Evolutionary conservation across 2,113 vertebrate genomes (phyloP).

Genomic region (Scatophagus argus): DNA sequence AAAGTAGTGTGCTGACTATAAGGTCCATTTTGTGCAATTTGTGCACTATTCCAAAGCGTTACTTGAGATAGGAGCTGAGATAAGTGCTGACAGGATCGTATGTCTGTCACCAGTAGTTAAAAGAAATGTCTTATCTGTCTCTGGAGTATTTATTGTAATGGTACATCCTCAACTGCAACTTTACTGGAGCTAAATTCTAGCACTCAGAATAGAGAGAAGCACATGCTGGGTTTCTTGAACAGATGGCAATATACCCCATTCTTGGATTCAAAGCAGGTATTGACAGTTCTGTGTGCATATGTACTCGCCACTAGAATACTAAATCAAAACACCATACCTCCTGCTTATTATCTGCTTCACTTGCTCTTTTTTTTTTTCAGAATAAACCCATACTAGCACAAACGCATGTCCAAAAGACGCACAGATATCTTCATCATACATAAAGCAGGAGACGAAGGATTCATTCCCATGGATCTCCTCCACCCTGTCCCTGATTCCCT

Average conservation of each 20-base stretch:
- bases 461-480: conserved; percentile 45
- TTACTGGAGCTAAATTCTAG: conserved; percentile 6
- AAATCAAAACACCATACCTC: neutral
- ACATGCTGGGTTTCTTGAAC: conserved; percentile 37
- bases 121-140: conserved; percentile 43
- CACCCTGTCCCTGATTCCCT: conserved; percentile 56
- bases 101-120: conserved; percentile 35
- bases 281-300: conserved; percentile 30
- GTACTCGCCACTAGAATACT: conserved; percentile 22
- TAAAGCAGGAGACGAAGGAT: conserved; percentile 41
- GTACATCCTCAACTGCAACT: conserved; percentile 11
- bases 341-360: neutral
- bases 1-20: conserved; percentile 7
- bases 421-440: conserved; percentile 34
- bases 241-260: conserved; percentile 45
- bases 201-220: neutral
- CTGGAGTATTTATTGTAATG: conserved; percentile 41
- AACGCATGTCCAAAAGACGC: conserved; percentile 11
- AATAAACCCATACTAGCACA: conserved; percentile 4
- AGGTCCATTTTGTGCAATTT: conserved; percentile 36
- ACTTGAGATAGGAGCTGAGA: conserved; percentile 28
- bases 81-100: conserved; percentile 30
- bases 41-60: conserved; percentile 20
- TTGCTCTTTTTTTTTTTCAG: neutral
- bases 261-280: conserved; percentile 48